These are phyloP conservation scores for Hippoglossus hippoglossus DNA, from an alignment of 2,797 vertebrate genomes.

Conservation along the genomic window DNA sequence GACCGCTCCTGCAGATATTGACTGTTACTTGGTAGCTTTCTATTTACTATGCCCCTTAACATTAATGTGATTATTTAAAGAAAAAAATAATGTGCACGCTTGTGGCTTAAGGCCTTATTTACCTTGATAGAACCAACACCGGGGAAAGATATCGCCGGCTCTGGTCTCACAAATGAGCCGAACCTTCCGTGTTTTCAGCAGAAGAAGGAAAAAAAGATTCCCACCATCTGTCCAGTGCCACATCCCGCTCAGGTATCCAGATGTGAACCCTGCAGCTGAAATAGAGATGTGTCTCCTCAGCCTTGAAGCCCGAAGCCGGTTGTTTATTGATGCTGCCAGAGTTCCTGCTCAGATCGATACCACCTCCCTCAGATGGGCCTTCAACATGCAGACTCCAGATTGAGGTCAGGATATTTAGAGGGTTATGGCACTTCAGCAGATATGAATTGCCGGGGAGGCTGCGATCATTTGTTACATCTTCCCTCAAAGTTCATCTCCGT, in stretches of 20 bases:
- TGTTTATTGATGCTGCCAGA: conserved; percentile 82
- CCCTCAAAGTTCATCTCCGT: conserved; percentile 71
- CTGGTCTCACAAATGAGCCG: not conserved
- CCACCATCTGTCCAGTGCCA: conserved; percentile 55
- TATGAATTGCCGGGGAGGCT: conserved; percentile 59
- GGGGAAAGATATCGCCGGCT: conserved; percentile 9
- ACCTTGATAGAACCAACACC: conserved; percentile 25
- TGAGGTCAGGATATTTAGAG: conserved; percentile 81
- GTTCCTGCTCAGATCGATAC: conserved; percentile 77
- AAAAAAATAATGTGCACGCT: conserved; percentile 24
- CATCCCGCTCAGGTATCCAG: conserved; percentile 65
- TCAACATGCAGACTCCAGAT: conserved; percentile 75
- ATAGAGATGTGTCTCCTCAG: conserved; percentile 75
- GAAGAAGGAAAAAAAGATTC: conserved; percentile 17
- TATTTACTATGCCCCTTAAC: conserved; percentile 48
- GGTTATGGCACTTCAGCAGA: conserved; percentile 71
- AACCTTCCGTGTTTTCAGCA: conserved; percentile 26
- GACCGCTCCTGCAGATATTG: conserved; percentile 41
- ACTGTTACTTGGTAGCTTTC: conserved; percentile 53
- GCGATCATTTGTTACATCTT: conserved; percentile 71
- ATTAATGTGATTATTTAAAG: conserved; percentile 58
- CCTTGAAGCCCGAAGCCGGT: conserved; percentile 79
- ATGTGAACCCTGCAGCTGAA: conserved; percentile 67
- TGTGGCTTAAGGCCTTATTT: conserved; percentile 51
- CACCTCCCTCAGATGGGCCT: conserved; percentile 74